phyloP scores from a whole-genome alignment of 2,797 vertebrate species.

The Peromyscus melanophrys region DNA sequence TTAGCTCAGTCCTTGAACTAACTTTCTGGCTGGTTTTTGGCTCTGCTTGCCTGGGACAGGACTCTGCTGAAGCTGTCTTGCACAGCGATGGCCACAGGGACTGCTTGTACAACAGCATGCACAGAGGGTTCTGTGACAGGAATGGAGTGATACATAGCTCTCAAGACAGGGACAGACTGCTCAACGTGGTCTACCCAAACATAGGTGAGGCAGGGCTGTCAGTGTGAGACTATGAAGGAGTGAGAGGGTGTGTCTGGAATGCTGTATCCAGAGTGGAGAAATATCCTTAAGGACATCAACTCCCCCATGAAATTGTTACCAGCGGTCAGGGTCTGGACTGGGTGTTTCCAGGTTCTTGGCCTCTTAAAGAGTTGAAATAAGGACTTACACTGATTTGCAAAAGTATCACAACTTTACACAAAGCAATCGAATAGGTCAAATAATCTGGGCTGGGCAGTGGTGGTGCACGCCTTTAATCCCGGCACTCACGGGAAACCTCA shows the following conservation, averaged over 20 bases:
- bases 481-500: too few relatives aligned
- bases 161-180: background rate
- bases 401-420: background rate
- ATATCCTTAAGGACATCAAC: background rate
- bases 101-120: background rate
- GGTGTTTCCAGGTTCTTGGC: background rate
- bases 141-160: background rate
- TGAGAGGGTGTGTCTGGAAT: background rate
- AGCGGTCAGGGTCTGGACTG: background rate
- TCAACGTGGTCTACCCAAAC: background rate
- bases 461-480: too few relatives aligned
- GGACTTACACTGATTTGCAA: background rate
- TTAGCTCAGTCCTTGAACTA: background rate
- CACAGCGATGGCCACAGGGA: background rate
- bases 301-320: background rate
- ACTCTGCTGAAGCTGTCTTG: background rate
- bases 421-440: background rate
- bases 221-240: background rate
- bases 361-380: background rate
- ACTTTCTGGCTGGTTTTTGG: background rate
- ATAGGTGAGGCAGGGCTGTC: background rate
- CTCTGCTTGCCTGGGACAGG: background rate
- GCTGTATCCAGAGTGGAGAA: background rate
- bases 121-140: background rate
- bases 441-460: too few relatives aligned